phyloP scores from a whole-genome alignment of 2,113 vertebrate genomes.

The Misgurnus mizolepis region DNA sequence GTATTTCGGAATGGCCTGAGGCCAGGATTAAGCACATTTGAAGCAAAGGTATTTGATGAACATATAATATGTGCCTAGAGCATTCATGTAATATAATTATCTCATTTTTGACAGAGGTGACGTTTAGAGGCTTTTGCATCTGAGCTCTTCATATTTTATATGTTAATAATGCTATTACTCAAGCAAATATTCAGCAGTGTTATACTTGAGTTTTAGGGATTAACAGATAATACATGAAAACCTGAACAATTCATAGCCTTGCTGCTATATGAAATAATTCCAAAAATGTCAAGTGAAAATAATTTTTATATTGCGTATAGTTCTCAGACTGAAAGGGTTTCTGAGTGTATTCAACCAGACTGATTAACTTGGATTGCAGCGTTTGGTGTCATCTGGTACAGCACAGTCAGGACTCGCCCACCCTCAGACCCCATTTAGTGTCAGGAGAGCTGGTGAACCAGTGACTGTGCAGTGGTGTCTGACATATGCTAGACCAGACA shows the following conservation, averaged over 20 bases:
- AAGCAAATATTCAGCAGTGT: background rate
- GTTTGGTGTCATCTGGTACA: constrained; percentile 61
- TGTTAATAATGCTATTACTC: background rate
- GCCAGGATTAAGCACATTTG: no score
- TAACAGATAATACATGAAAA: background rate
- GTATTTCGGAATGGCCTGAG: no score
- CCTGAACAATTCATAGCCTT: background rate
- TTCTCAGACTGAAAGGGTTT: constrained; percentile 50
- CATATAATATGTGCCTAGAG: no score
- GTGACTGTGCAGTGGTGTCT: constrained; percentile 71
- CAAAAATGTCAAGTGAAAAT: background rate
- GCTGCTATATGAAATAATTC: background rate
- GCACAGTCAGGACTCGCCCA: constrained; percentile 57
- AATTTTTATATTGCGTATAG: background rate
- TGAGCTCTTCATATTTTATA: background rate
- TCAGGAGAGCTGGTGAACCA: constrained; percentile 65
- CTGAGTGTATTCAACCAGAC: constrained; percentile 46
- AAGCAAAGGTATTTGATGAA: no score
- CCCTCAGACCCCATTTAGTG: constrained; percentile 63
- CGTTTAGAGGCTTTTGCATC: no score
- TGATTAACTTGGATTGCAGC: constrained; percentile 64
- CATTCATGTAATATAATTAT: no score
- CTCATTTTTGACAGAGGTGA: no score
- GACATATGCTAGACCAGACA: constrained; percentile 79
- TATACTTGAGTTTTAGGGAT: background rate